Percentiles rank a stretch among this genome's conserved stretches.
phyloP scores from a whole-genome alignment of 2,888 invertebrate species.

The Sicus ferrugineus region DNA sequence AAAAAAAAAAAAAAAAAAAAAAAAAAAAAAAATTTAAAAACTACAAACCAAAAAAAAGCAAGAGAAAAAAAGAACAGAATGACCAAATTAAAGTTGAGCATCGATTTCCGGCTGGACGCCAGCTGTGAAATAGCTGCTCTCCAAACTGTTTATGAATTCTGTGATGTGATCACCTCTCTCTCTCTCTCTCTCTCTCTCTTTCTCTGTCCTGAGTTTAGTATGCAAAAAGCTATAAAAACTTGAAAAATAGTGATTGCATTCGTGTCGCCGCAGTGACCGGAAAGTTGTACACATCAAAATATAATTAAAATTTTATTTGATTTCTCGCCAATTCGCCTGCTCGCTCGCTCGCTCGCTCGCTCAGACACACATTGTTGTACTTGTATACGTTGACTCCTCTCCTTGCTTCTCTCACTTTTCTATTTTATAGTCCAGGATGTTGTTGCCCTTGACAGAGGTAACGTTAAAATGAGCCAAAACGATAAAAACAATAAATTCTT shows the following conservation, averaged over 20 bases:
- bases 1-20: background rate
- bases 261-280: slow-evolving; percentile 32
- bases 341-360: background rate
- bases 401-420: background rate
- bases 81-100: background rate
- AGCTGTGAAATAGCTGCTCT: background rate
- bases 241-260: background rate
- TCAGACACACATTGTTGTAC: no score
- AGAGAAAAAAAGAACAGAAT: background rate
- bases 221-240: background rate
- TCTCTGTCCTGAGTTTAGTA: background rate
- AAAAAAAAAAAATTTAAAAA: no score
- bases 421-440: background rate
- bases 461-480: slow-evolving; percentile 32
- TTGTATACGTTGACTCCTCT: background rate
- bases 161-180: background rate
- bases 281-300: slow-evolving; percentile 37
- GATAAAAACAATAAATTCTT: slow-evolving; percentile 40
- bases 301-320: slow-evolving; percentile 38
- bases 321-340: background rate
- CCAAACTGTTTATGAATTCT: background rate
- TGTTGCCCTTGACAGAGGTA: slow-evolving; percentile 37
- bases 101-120: background rate
- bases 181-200: background rate
- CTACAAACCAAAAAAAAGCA: no score